Conservation (phyloP, 2,797 vertebrate genomes). For the Acrocephalus scirpaceus region DNA sequence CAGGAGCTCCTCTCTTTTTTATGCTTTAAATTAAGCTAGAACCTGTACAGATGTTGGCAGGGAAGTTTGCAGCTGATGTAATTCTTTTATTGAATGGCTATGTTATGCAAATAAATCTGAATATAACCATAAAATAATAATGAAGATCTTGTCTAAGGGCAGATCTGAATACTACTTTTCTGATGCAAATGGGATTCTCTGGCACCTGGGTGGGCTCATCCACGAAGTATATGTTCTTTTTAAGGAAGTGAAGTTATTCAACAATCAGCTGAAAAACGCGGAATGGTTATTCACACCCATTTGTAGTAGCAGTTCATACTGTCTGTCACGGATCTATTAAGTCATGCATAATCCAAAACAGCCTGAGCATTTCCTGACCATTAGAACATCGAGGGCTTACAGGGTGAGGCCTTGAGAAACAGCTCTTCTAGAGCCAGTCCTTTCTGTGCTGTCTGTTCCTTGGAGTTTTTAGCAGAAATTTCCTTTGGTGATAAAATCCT, state of each 20-base stretch:
- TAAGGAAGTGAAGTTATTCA: not conserved
- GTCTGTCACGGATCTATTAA: not conserved
- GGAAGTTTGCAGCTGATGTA: not conserved
- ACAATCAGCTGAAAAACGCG: fast-evolving
- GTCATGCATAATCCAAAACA: not conserved
- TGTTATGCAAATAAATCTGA: conserved; percentile 21
- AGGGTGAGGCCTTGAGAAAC: not conserved
- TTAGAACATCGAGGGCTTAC: not conserved
- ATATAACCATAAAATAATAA: conserved; percentile 4
- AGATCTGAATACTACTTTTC: not conserved
- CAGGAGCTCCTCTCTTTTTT: conserved; percentile 10
- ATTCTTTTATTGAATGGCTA: not conserved
- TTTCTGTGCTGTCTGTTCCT: not conserved
- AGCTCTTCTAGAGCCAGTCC: not conserved
- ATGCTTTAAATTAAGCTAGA: conserved; percentile 25
- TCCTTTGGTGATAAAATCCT: not conserved
- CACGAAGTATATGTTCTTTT: not conserved
- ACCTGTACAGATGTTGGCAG: not conserved
- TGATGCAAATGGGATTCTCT: conserved; percentile 4
- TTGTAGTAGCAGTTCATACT: not conserved
- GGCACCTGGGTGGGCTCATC: not conserved
- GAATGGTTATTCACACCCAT: not conserved
- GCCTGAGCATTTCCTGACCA: not conserved
- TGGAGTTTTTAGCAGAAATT: not conserved
- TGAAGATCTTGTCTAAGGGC: conserved; percentile 13